Base-by-base conservation (phyloP, 92 coral and sea anemone species). In the Palythoa caribaeorum region DNA sequence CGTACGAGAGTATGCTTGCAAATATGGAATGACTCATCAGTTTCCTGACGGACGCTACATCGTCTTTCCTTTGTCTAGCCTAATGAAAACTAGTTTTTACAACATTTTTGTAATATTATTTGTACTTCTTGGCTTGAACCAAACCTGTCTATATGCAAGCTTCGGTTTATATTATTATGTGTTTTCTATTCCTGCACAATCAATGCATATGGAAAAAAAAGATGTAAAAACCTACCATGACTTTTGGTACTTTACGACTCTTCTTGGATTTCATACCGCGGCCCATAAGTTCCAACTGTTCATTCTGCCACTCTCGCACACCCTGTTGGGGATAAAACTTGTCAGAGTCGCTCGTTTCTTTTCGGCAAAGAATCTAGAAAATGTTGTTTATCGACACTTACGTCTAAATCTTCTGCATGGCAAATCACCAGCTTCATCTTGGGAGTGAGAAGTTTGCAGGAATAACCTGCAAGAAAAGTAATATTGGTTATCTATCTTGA, bases 341-440 rank as follows among this genome's bases (percentile, higher is more conserved):
- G 38, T 66, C 20, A 81, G 57, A 16, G 62, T 69, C 15, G 28
- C 44, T 47, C 9, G 47, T 9, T 20, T 9, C 35, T 47, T 21
- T 21, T 53, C 1, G 7, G 39, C 38, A 39, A 38, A 9, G 57
- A 5, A 5, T 6, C 50, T 44, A 84, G 51, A 3, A 69, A 15
- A 51, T 6, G 28, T 59, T 11, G 73, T 19, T 16, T 10, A 15
- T 54, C 37, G n/a, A 39, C 40, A 94, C 99, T 95, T 85, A 97
- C 99, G 69, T 96, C 99, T 51, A 95, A 94, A 10, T 93, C 93
- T 37, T 90, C 92, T 65, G 96, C 99, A 12, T 91, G 91, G 75
- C 99, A 97, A 62, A 97, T 92, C 5, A 97, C 91, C 51, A 97
- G 95, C 87, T 94, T 94, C 98, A 97, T 97, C 88, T 95, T 92